Base-by-base conservation (phyloP, 2,888 invertebrate species). In the Meteorus cinctellus region DNA sequence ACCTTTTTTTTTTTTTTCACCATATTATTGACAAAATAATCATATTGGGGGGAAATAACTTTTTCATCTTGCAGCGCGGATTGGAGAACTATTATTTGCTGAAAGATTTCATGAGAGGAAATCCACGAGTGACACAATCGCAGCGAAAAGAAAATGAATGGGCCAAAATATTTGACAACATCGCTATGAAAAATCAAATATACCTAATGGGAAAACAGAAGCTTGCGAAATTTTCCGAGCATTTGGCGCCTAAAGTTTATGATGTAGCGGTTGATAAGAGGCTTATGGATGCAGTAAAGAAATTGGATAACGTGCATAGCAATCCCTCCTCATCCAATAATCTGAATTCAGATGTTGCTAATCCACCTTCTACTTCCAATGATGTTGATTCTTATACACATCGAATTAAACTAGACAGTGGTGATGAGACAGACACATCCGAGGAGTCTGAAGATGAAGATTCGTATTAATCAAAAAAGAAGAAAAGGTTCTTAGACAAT, bases 51-150 rank as follows among this genome's bases (percentile, higher is more conserved):
- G 19, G n/a, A 63, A 45, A 29, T 68, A 1, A 62, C 71, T 72
- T 72, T 72, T 69, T 75, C 2, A 4, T 55, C n/a, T 1, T 2
- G 10, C 31, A 67, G 66, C 31, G 67, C 14, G 66, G 67, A 48
- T 36, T 75, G 6, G 75, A 75, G 14, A 71, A 75, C 45, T 71
- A 75, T 51, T 75, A 71, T n/a, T 29, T 68, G 12, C 16, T 72
- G 36, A 72, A 67, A 34, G 72, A 76, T 5, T 67, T 72, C 2
- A 67, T 68, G 60, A 68, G 36, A 24, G 60, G 60, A 36, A 59
- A 72, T n/a, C 5, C 67, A 41, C 67, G 31, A 60, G n/a, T 67
- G 6, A n/a, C 60, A 36, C 65, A 41, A n/a, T 72, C 72, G n/a
- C 59, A 6, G 27, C 60, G n/a, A 12, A 48, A 72, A 63, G 19